Base-by-base conservation (phyloP, 2,888 invertebrate genomes). In the Tetanocera ferruginea region DNA sequence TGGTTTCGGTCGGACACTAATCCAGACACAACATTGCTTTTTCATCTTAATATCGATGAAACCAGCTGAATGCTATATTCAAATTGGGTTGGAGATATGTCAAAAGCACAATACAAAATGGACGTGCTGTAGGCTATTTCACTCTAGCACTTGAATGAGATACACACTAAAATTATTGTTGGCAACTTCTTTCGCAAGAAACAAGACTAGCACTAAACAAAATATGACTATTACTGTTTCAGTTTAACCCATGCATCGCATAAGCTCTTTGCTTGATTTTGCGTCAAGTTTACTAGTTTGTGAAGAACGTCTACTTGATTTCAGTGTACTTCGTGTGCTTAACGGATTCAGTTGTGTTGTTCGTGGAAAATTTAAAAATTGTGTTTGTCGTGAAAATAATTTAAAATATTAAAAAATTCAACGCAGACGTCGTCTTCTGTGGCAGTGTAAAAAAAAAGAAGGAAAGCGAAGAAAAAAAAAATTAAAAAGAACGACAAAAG, bases 321-420 rank as follows among this genome's bases (percentile, higher is more conserved):
- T 83, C 81, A 83, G 83, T 83, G 80, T 81, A 80, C 70, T 80
- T 80, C 77, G 81, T 80, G 79, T 80, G 80, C 77, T 83, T 80
- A 75, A 80, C 78, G 81, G 66, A 81, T 79, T 82, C 80, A 77
- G 83, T 81, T 66, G 80, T 81, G 80, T 64, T 75, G 64, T 79
- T 76, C n/a, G 72, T 78, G 60, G 34, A 66, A 71, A 76, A 62
- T 76, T 76, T 51, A 49, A 76, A 76, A 55, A 72, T 66, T 77
- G 78, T 79, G 71, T 72, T 70, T 66, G 72, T 73, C 79, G 78
- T 80, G 79, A 78, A 76, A 51, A 77, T 73, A 43, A 51, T 75
- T 60, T 43, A 49, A 70, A 75, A 75, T 62, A 70, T 37, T 66
- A 57, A 71, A 64, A 70, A 55, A 71, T 75, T 31, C 43, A 77